These are phyloP conservation scores for Cryptotis parvus DNA, from an alignment of 2,113 vertebrate genomes.

Conservation along the genomic window DNA sequence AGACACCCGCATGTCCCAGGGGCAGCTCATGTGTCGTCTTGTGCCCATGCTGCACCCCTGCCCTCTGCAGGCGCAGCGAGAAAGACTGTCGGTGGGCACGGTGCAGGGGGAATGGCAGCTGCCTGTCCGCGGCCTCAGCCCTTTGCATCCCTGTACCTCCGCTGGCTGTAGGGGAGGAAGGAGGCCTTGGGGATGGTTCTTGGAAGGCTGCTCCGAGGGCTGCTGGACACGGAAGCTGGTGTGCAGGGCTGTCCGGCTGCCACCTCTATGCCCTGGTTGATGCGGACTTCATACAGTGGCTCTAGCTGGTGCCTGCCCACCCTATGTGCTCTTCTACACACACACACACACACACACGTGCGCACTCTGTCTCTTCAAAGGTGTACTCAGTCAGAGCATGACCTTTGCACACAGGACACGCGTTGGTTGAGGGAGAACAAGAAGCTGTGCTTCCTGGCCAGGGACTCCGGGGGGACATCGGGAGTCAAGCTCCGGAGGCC, in stretches of 20 bases:
- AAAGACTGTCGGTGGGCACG: not conserved
- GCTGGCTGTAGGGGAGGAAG: not conserved
- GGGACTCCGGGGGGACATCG: not conserved
- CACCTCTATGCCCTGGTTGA: not conserved
- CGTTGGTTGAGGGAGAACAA: not conserved
- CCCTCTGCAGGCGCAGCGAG: not conserved
- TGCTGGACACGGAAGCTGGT: not conserved
- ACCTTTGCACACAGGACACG: not conserved
- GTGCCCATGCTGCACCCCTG: too few relatives aligned
- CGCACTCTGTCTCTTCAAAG: too few relatives aligned
- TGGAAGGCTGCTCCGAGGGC: not conserved
- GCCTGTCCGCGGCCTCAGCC: not conserved
- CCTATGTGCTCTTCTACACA: not conserved
- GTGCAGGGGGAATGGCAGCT: not conserved
- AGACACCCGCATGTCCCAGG: fast-evolving
- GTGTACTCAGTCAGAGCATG: not conserved
- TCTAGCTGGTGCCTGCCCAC: not conserved
- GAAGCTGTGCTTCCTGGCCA: not conserved
- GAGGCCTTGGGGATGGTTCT: not conserved
- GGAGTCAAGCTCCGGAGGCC: not conserved
- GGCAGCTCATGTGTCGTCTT: not conserved
- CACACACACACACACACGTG: too few relatives aligned
- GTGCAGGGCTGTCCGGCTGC: not conserved
- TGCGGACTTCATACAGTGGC: too few relatives aligned
- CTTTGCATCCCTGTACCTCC: not conserved